These are phyloP conservation scores for Labeo rohita DNA, from an alignment of 2,113 vertebrate genomes.

Conservation along the genomic window DNA sequence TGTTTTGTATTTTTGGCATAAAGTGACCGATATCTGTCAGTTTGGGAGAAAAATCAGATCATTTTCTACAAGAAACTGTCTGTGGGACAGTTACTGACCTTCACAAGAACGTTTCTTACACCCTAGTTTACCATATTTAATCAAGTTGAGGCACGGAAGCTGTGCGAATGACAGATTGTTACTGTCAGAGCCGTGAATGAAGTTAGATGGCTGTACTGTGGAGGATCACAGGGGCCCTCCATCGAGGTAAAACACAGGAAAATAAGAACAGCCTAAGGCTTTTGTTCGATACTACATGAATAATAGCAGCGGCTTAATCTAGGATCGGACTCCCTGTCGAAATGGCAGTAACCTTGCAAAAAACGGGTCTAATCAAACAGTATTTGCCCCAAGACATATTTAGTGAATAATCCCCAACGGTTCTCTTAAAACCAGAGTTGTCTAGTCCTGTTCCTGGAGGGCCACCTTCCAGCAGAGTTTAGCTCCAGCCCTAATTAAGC, in stretches of 20 bases:
- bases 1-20: slow-evolving; percentile 5
- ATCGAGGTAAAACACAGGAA: neutral
- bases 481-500: neutral
- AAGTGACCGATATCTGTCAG: slow-evolving; percentile 35
- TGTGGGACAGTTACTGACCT: slow-evolving; percentile 11
- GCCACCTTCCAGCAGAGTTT: neutral
- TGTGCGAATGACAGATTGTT: slow-evolving; percentile 43
- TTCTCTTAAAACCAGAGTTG: neutral
- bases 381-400: slow-evolving; percentile 18
- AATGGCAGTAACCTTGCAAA: slow-evolving; percentile 19
- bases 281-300: slow-evolving; percentile 22
- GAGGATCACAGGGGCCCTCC: neutral
- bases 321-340: neutral
- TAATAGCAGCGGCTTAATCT: neutral
- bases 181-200: slow-evolving; percentile 50
- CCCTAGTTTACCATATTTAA: slow-evolving; percentile 5
- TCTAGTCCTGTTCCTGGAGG: slow-evolving; percentile 1
- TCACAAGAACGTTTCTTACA: slow-evolving; percentile 14
- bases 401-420: neutral
- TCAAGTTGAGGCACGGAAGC: neutral
- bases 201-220: slow-evolving; percentile 30
- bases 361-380: slow-evolving; percentile 22
- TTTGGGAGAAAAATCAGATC: neutral
- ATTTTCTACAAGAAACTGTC: neutral
- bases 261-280: slow-evolving; percentile 26